Base-by-base conservation (phyloP, 2,797 vertebrate species). In the Lepidocolaptes lacrymiger region DNA sequence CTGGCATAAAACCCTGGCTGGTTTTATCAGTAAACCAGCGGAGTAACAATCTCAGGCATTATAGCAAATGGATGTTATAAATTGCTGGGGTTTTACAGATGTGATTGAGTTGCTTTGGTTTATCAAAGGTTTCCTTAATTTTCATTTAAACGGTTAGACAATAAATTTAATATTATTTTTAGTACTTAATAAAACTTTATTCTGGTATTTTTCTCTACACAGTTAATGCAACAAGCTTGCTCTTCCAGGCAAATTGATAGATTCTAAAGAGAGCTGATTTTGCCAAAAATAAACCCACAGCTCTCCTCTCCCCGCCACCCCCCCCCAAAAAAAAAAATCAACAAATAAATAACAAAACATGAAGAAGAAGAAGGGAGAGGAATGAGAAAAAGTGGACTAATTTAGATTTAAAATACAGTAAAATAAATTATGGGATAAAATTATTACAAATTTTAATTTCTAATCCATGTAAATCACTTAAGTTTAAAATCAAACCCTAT, bases 231-330 rank as follows among this genome's bases (percentile, higher is more conserved):
- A 17, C 7, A 91, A 43, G 9, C 10, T 12, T 80, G 8, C 2
- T 64, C 5, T 49, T 80, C 14, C 28, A 73, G 36, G 30, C 17
- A 66, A 66, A 54, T 18, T 16, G 19, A 69, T 43, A 52, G 13
- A 77, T 54, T 73, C 9, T 41, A 43, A 52, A 32, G 4, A 52
- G 6, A 55, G 9, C 7, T 64, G 10, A 92, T 69, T 62, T 62
- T 54, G 17, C 7, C 4, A 67, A 54, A 85, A 69, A 7, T 2
- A 8, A 1, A 12, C 5, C 14, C 30, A 15, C 16, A 54, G 16
- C 18, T 3, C 16, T 3, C 4, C 12, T 4, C 44, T 46, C 10
- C 4, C 1, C 7, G 4, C 14, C n/a, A 17, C 24, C 23, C 6
- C 46, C 24, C 18, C n/a, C 19, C 19, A 18, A 44, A 49, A 26